Conservation (phyloP, 2,113 vertebrate species). For the Uropsilus gracilis region DNA sequence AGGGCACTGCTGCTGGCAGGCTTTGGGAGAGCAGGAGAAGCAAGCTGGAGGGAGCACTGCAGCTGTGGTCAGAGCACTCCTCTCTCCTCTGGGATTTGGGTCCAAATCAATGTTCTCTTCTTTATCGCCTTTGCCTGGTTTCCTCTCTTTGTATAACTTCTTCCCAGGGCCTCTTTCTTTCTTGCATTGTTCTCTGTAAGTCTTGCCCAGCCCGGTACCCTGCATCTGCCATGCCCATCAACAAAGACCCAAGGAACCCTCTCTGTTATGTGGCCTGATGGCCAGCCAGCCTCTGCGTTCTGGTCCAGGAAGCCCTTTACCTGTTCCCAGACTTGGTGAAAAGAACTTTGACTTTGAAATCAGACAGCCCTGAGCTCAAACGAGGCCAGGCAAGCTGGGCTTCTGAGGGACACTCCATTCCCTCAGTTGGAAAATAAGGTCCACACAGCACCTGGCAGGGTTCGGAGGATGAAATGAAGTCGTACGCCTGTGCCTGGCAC, state of each 20-base stretch:
- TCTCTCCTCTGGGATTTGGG: not conserved
- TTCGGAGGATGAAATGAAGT: not conserved
- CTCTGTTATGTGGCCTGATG: not conserved
- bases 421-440: not conserved
- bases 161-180: not conserved
- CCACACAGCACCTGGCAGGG: fast-evolving
- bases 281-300: not conserved
- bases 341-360: not conserved
- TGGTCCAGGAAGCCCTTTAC: not conserved
- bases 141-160: not conserved
- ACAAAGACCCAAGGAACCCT: too few relatives aligned
- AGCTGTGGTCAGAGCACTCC: not conserved
- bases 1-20: not conserved
- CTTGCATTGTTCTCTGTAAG: not conserved
- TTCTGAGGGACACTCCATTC: fast-evolving
- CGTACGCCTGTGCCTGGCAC: fast-evolving
- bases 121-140: not conserved
- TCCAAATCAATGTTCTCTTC: not conserved
- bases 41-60: too few relatives aligned
- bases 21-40: not conserved
- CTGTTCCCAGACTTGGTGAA: not conserved
- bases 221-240: not conserved
- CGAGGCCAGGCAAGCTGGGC: not conserved
- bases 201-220: not conserved
- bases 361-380: not conserved